phyloP scores from a whole-genome alignment of 92 coral and sea anemone genomes.

The Blastomussa wellsi region DNA sequence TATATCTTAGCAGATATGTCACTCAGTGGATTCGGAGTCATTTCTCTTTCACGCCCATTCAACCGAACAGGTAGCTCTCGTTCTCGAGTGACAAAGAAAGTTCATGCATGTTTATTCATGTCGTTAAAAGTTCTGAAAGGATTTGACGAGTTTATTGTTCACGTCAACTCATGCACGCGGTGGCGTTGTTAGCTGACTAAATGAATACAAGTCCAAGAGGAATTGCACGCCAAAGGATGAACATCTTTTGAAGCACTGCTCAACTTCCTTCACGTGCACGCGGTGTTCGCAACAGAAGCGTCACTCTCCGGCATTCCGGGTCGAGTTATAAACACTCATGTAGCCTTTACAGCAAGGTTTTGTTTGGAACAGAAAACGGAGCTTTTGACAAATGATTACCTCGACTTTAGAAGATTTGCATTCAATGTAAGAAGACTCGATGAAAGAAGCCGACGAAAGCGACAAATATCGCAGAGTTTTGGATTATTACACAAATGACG shows the following conservation, averaged over 20 bases:
- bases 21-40: not conserved
- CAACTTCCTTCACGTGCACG: not conserved
- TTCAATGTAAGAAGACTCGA: slow-evolving; percentile 19
- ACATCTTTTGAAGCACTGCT: not conserved
- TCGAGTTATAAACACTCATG: not conserved
- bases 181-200: not conserved
- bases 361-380: slow-evolving; percentile 19
- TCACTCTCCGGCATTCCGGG: not conserved
- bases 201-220: slow-evolving; percentile 21
- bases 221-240: slow-evolving; percentile 14
- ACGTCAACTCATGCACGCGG: slow-evolving; percentile 33
- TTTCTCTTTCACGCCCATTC: slow-evolving; percentile 1
- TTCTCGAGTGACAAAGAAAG: not conserved
- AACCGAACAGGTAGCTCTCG: slow-evolving; percentile 39
- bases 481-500: slow-evolving; percentile 22
- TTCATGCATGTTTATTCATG: slow-evolving; percentile 72
- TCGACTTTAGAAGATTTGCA: slow-evolving; percentile 24
- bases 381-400: slow-evolving; percentile 8
- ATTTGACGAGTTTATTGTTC: slow-evolving; percentile 19
- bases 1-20: not conserved
- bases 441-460: slow-evolving; percentile 22
- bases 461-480: not conserved
- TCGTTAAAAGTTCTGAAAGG: slow-evolving; percentile 15
- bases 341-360: not conserved
- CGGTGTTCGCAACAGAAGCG: not conserved